A percentile compares a stretch with the other conserved stretches of the same genome.
phyloP scores from a whole-genome alignment of 2,113 vertebrate genomes.

The Dasyprocta punctata region DNA sequence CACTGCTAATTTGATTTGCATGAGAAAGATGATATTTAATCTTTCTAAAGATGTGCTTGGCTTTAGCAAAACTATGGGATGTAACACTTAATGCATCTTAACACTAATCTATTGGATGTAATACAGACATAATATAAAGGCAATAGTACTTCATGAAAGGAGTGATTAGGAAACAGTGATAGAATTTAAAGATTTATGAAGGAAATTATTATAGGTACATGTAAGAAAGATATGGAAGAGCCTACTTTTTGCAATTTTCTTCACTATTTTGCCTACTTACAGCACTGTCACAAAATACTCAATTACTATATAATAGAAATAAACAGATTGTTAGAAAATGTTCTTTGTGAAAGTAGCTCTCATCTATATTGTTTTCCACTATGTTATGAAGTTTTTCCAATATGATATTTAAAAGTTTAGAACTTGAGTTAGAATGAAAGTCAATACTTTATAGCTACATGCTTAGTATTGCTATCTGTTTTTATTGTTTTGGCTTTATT shows the following conservation, averaged over 20 bases:
- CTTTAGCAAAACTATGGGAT: conserved; percentile 54
- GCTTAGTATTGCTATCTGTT: neutral
- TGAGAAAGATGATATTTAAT: conserved; percentile 64
- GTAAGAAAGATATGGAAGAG: conserved; percentile 19
- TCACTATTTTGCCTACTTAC: neutral
- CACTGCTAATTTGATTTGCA: conserved; percentile 69
- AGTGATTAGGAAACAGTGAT: conserved; percentile 30
- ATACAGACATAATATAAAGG: conserved; percentile 67
- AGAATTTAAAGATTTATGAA: conserved; percentile 55
- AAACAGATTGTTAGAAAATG: neutral
- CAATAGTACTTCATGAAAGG: conserved; percentile 52
- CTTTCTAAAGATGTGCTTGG: conserved; percentile 56
- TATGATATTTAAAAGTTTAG: neutral
- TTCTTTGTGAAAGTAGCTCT: conserved; percentile 32
- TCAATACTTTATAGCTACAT: neutral
- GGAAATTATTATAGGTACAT: conserved; percentile 24
- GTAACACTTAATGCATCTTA: conserved; percentile 61
- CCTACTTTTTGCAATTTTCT: neutral
- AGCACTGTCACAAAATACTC: neutral
- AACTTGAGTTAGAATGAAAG: neutral
- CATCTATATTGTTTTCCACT: neutral
- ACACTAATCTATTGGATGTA: conserved; percentile 52
- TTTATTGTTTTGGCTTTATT: conserved; percentile 17
- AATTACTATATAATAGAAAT: neutral
- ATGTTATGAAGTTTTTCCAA: neutral